Evolutionary conservation across 2,888 invertebrate genomes (phyloP), one percentile per base, ranked within the genome.

Genomic region (Polietes domitor): DNA sequence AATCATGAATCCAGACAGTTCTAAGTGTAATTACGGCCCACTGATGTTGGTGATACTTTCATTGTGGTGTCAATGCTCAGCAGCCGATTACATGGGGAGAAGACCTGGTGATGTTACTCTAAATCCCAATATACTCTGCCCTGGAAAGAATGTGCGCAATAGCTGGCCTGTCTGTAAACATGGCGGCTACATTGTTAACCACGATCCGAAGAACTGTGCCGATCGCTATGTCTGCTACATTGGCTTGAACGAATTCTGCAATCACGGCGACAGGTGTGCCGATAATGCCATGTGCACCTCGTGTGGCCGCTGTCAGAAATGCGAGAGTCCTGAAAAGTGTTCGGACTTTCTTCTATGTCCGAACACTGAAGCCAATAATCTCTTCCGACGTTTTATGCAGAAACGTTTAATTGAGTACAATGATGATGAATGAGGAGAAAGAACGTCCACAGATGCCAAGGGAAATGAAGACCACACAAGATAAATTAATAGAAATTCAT

Each of bases 251-350:
- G 76, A 84, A 19, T 19, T 10, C 15, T 80, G 85, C 24, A 68
- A 75, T 37, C 58, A 37, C 1, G 77, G 81, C 0, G 78, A 86
- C 9, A 73, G 24, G 32, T 85, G 86, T 76, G 80, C 82, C 19
- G 61, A 83, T 17, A 76, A 85, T 65, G 65, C 63, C 15, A 77
- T 80, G 17, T 85, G 85, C 32, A 77, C 80, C 1, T 24, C 24
- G 15, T 85, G 86, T n/a, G 82, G 80, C 17, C 72, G 83, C 12
- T 86, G 86, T 43, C 77, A 82, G 58, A 86, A 85, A 58, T 86
- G 86, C 58, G 73, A 77, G 10, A 74, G 37, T 19, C 19, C 65
- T 7, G 82, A 80, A 3, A 78, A 63, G 10, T 83, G 83, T 63
- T 83, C 83, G 0, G 83, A 74, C 26, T 83, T 83, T 19, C 65